Evolutionary conservation across 2,888 invertebrate species (phyloP), one percentile per base, ranked within the genome.

Genomic region (Caprella mutica): DNA sequence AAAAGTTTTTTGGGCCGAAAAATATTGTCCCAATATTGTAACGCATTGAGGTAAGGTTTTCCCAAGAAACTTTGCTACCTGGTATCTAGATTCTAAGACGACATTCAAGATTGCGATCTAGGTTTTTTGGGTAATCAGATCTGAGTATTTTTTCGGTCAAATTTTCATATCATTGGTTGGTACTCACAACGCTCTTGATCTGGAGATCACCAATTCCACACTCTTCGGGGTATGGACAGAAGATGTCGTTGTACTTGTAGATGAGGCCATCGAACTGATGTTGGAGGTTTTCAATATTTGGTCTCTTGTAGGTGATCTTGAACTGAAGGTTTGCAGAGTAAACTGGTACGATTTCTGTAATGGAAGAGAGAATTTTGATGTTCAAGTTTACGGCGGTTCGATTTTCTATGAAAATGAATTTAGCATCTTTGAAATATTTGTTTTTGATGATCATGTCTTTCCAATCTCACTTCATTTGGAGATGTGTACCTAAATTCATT

Each of bases 161-260:
- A n/a, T n/a, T n/a, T n/a, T n/a, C n/a, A n/a, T n/a, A n/a, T n/a
- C n/a, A n/a, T n/a, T n/a, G n/a, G n/a, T n/a, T n/a, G n/a, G n/a
- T 51, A 55, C 63, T 60, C 26, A 65, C 65, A 42, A 54, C 48
- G 35, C 60, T 60, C 60, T 63, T 65, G 53, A 62, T 63, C 57
- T 62, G 55, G 21, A 65, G 58, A 50, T 65, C 58, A 19, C 60
- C 60, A 17, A 65, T 63, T 33, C 65, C 65, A 48, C 65, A 65
- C 55, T 65, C 65, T 42, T 65, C 65, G 17, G 65, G 65, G 57
- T 65, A 65, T 17, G 65, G 65, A 38, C 65, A 65, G 65, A 65
- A 65, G 60, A 65, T 65, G 52, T 65, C 65, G 59, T 65, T 65
- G 60, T 65, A 65, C 55, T 65, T 65, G 65, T 65, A 65, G 52